Evolutionary conservation across 2,113 vertebrate species (phyloP).

Genomic region (Toxostoma redivivum): DNA sequence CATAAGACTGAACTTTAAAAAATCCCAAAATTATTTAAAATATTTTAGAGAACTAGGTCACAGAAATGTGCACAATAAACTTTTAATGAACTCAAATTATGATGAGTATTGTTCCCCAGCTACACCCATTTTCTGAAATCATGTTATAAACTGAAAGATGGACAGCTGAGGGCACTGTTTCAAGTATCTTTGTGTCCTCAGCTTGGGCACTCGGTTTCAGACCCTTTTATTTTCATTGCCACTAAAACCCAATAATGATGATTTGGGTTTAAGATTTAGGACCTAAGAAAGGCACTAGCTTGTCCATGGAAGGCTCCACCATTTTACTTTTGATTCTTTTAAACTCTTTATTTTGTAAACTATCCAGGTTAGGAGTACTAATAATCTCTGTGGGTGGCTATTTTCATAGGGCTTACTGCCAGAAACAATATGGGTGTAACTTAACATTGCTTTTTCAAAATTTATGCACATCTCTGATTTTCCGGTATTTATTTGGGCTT

Average conservation of each 20-base stretch:
- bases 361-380: neutral
- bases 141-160: neutral
- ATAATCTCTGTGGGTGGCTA: neutral
- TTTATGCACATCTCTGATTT: neutral
- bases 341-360: neutral
- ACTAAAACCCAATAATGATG: neutral
- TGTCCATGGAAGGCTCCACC: neutral
- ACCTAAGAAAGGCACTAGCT: neutral
- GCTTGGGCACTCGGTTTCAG: neutral
- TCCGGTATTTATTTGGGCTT: neutral
- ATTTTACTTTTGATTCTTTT: neutral
- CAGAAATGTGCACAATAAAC: neutral
- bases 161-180: neutral
- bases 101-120: neutral
- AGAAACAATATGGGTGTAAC: neutral
- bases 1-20: neutral
- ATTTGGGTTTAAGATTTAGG: neutral
- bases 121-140: neutral
- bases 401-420: neutral
- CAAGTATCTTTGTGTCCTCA: neutral
- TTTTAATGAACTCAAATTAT: neutral
- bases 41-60: neutral
- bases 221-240: accelerated
- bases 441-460: neutral
- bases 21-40: neutral